Conservation (phyloP, 2,797 vertebrate species). For the Adrianichthys oophorus region DNA sequence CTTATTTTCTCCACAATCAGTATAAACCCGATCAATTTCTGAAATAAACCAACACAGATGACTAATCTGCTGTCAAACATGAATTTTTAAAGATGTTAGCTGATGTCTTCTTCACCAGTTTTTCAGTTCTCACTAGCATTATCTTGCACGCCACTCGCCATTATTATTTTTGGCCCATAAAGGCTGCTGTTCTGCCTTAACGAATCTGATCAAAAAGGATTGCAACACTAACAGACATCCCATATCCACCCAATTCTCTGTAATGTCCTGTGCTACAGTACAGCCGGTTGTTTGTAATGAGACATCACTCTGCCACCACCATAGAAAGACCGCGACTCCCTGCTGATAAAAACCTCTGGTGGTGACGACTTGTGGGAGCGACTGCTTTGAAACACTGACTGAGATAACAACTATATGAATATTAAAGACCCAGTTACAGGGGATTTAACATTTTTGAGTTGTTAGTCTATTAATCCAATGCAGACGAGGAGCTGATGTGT, state of each 20-base stretch:
- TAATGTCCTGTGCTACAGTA: conserved; percentile 36
- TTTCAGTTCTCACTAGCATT: conserved; percentile 12
- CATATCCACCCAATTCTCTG: conserved; percentile 25
- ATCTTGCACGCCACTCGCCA: background rate
- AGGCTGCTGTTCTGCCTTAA: conserved; percentile 14
- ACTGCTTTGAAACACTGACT: conserved; percentile 48
- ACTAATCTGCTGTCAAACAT: background rate
- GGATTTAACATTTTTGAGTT: conserved; percentile 26
- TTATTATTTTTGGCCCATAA: conserved; percentile 36
- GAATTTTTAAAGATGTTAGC: background rate
- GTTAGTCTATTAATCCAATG: conserved; percentile 13
- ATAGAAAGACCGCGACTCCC: conserved; percentile 32
- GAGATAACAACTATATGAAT: conserved; percentile 40
- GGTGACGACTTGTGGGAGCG: conserved; percentile 17
- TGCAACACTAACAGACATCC: conserved; percentile 32
- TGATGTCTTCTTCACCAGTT: conserved; percentile 14
- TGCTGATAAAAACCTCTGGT: conserved; percentile 37
- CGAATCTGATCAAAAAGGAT: conserved; percentile 33
- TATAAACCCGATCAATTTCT: background rate
- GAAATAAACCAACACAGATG: background rate
- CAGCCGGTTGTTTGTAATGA: conserved; percentile 47
- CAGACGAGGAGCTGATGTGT: conserved; percentile 9
- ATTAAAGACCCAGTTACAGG: conserved; percentile 26
- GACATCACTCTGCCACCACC: conserved; percentile 31
- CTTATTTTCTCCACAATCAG: background rate